Conservation (phyloP, 2,797 vertebrate genomes). For the Eulemur coronatus region DNA sequence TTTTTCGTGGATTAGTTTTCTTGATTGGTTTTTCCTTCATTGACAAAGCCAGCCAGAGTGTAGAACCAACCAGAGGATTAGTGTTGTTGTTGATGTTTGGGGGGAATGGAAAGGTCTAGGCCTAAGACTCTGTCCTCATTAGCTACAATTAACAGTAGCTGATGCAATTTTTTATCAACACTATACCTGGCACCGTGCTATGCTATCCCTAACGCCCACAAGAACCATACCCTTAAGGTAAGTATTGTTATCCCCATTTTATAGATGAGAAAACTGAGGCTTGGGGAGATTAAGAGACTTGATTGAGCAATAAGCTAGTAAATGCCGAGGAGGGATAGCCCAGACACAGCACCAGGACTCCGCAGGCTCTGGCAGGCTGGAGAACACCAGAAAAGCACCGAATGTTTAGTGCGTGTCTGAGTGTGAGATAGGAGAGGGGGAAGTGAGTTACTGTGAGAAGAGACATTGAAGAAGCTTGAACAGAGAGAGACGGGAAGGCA, state of each 20-base stretch:
- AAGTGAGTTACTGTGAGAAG: not conserved
- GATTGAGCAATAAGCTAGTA: not conserved
- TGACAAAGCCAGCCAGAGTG: not conserved
- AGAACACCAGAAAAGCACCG: not conserved
- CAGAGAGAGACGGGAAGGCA: not conserved
- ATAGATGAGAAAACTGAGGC: not conserved
- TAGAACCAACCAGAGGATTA: not conserved
- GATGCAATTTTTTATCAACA: not conserved
- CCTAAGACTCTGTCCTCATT: not conserved
- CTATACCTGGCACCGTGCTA: rapidly evolving
- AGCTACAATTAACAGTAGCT: no score
- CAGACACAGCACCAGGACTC: not conserved
- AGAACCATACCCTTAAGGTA: no score
- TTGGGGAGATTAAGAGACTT: not conserved
- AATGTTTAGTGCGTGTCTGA: not conserved
- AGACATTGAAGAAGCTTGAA: not conserved
- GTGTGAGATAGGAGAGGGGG: not conserved
- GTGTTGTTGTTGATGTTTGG: not conserved
- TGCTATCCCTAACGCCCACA: not conserved
- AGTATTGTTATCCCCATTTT: not conserved
- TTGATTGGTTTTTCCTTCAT: not conserved
- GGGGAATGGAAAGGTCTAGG: not conserved
- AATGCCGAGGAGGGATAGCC: not conserved
- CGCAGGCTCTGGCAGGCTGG: not conserved
- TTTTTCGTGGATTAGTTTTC: not conserved